Evolutionary conservation across 1,140 invertebrate genomes (phyloP), one percentile per base, ranked within the genome.

Genomic region (Anadara kagoshimensis): DNA sequence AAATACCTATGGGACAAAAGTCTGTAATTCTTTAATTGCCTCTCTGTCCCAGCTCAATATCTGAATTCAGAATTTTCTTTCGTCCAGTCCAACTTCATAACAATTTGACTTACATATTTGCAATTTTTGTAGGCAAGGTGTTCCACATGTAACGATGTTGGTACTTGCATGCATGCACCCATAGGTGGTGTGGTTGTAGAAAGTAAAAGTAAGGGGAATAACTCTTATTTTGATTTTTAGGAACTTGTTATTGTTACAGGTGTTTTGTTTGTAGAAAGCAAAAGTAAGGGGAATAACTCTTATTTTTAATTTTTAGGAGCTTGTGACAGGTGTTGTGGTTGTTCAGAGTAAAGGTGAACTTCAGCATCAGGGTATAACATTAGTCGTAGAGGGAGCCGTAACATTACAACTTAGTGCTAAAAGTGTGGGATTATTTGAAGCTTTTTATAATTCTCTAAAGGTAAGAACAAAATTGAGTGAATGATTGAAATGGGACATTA

Each of bases 381-480:
- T 99, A 1, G 91, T 91, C 1, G 93, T 97, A 89, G 97, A 98
- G 85, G 97, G 97, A 0, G 91, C 92, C 22, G 96, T 98, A 0
- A 96, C 95, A 87, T 90, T 99, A 62, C 96, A 98, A 85, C 90
- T 98, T 0, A 98, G 96, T 85, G 93, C 95, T 18, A 98, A 98
- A 90, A 98, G 95, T 91, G 94, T 96, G 76, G 97, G 97, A 0
- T 93, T 98, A 47, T 95, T 98, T 87, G 97, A 98, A 90, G 95
- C 97, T 14, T 97, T 98, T 85, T 97, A 97, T 76, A 94, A 93
- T 87, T 94, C 93, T 45, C 91, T 93, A 0, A 94, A 94, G 90
- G 94, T 94, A 87, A 61, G 66, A 36, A 36, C 56, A 47, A 57
- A 18, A 18, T 10, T 4, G 16, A 51, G 10, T 22, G 49, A 4